Evolutionary conservation across 2,113 vertebrate species (phyloP).

Genomic region (Mirza zaza): DNA sequence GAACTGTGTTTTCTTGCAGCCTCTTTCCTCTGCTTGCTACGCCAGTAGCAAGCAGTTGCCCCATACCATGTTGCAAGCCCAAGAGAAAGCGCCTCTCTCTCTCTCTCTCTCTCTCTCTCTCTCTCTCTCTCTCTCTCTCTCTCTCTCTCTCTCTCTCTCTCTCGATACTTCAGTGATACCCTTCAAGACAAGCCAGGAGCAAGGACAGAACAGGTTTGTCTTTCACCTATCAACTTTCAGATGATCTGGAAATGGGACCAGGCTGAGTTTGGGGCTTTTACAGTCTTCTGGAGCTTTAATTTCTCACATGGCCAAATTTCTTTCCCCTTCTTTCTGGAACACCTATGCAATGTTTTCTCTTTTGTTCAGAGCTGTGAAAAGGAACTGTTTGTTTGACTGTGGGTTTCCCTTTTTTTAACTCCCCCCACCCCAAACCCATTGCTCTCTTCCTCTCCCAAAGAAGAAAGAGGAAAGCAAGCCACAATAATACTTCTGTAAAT

Average conservation of each 20-base stretch:
- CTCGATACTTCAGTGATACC: neutral
- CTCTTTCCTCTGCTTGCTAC: neutral
- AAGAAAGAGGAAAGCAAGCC: conserved; percentile 79
- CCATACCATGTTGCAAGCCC: neutral
- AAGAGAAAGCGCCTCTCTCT: neutral
- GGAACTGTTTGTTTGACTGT: conserved; percentile 77
- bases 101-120: neutral
- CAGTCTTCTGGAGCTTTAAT: conserved; percentile 18
- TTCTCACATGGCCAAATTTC: conserved; percentile 12
- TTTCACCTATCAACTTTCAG: neutral
- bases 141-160: neutral
- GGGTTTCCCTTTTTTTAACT: conserved; percentile 67
- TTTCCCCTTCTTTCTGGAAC: conserved; percentile 54
- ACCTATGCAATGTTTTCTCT: conserved; percentile 60
- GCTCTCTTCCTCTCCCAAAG: conserved; percentile 73
- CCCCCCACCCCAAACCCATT: conserved; percentile 62
- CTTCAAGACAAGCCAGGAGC: neutral
- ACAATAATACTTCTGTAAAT: conserved; percentile 79
- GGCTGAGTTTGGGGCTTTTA: neutral
- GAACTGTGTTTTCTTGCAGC: conserved; percentile 19
- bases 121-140: neutral
- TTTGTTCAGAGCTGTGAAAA: conserved; percentile 71
- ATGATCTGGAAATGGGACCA: neutral
- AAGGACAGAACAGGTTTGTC: neutral
- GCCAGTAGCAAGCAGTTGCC: neutral